Conservation (phyloP, 2,888 invertebrate species). For the Cantharis nigra region DNA sequence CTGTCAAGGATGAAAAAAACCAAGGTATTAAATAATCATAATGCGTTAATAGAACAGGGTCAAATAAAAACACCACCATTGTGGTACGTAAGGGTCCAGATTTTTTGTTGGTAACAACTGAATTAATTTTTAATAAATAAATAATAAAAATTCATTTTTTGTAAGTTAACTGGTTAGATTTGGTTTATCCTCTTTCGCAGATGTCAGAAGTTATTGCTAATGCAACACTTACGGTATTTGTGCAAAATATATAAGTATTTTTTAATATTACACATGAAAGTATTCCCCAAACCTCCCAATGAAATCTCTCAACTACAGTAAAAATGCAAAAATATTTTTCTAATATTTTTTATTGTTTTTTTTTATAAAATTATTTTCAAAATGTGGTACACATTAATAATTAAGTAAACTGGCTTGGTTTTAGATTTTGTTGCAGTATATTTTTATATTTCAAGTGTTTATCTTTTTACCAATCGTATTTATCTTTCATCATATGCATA, state of each 20-base stretch:
- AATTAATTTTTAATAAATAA: no score
- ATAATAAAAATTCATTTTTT: no score
- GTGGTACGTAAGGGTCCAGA: background rate
- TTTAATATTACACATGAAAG: no score
- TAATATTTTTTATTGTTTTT: background rate
- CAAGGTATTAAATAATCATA: background rate
- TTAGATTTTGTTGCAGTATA: background rate
- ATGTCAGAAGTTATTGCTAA: no score
- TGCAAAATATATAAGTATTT: no score
- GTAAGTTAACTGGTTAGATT: no score
- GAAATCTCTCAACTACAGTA: no score
- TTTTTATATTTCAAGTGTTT: background rate
- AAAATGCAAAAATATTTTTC: background rate
- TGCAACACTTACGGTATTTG: no score
- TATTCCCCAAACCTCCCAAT: no score
- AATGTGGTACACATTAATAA: background rate
- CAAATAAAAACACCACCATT: background rate
- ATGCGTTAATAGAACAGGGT: background rate
- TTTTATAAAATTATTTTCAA: background rate
- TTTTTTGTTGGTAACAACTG: no score
- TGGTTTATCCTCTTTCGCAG: no score
- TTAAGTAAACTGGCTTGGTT: background rate
- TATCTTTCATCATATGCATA: background rate
- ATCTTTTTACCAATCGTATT: background rate
- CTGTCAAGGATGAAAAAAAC: background rate